Conservation (phyloP, 2,888 invertebrate species). For the Cordilura impudica region DNA sequence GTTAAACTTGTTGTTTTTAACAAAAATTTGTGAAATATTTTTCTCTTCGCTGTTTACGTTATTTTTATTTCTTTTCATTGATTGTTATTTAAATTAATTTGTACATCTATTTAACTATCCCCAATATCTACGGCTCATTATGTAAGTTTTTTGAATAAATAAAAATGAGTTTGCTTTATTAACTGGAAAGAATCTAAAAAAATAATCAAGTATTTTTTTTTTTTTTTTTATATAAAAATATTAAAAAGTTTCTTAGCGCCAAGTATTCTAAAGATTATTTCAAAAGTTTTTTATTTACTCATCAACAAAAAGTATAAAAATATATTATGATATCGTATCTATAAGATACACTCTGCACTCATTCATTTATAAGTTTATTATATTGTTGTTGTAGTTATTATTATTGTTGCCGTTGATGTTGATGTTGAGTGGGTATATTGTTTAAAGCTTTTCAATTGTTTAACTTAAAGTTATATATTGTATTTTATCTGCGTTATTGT, state of each 20-base stretch:
- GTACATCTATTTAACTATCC: background rate
- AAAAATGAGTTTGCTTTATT: background rate
- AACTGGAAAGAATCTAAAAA: background rate
- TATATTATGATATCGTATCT: constrained; percentile 1
- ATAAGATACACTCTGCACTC: background rate
- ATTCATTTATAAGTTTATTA: background rate
- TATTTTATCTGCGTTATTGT: background rate
- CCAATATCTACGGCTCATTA: constrained; percentile 7
- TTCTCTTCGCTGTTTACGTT: constrained; percentile 13
- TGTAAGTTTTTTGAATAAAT: constrained; percentile 27
- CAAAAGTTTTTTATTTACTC: constrained; percentile 6
- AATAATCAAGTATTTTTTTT: constrained; percentile 17
- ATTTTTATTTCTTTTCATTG: background rate
- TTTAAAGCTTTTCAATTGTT: background rate
- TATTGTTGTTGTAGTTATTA: too few relatives aligned
- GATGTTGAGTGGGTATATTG: too few relatives aligned
- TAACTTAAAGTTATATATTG: background rate
- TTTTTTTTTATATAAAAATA: background rate
- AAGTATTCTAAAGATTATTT: constrained; percentile 26
- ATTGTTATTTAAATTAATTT: constrained; percentile 34
- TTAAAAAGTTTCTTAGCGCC: constrained; percentile 19
- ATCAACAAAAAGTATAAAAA: background rate
- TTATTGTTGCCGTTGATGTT: too few relatives aligned
- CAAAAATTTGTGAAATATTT: constrained; percentile 29
- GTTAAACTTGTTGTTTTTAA: constrained; percentile 58